Conservation (phyloP, 2,113 vertebrate genomes). For the Pteruthius melanotis region DNA sequence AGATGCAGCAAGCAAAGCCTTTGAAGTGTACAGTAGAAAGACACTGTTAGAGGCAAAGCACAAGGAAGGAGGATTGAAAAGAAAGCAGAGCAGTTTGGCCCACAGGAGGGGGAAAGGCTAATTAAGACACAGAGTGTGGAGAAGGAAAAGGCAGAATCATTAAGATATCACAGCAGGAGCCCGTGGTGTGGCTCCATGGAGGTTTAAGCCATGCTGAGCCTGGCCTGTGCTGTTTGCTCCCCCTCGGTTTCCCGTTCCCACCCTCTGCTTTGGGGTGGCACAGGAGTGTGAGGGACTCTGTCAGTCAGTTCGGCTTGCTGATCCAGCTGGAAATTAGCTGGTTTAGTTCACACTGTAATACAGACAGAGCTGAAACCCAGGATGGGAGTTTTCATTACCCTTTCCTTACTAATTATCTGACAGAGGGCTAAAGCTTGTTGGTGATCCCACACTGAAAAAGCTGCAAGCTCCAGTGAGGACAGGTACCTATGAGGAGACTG, state of each 20-base stretch:
- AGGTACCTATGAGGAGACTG: neutral
- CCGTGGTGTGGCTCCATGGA: neutral
- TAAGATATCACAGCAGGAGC: conserved; percentile 53
- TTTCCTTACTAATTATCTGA: neutral
- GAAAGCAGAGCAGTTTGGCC: conserved; percentile 47
- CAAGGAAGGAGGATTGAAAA: conserved; percentile 4
- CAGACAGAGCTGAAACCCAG: neutral
- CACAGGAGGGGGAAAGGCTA: conserved; percentile 55
- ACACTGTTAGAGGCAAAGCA: conserved; percentile 30
- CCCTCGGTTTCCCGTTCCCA: neutral
- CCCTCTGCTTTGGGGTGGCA: neutral
- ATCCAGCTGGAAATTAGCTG: neutral
- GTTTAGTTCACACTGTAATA: neutral
- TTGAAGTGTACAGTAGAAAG: conserved; percentile 58
- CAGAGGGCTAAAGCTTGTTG: neutral
- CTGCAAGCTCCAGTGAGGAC: neutral
- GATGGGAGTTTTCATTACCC: neutral
- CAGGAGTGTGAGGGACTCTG: neutral
- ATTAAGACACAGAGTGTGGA: conserved; percentile 19
- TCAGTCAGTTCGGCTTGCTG: neutral
- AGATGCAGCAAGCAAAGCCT: conserved; percentile 11
- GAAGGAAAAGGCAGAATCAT: conserved; percentile 34
- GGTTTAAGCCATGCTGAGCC: neutral
- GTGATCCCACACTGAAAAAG: neutral
- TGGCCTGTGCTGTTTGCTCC: neutral